Base-by-base conservation (phyloP, 1,140 invertebrate genomes). In the Calycopis cecrops region DNA sequence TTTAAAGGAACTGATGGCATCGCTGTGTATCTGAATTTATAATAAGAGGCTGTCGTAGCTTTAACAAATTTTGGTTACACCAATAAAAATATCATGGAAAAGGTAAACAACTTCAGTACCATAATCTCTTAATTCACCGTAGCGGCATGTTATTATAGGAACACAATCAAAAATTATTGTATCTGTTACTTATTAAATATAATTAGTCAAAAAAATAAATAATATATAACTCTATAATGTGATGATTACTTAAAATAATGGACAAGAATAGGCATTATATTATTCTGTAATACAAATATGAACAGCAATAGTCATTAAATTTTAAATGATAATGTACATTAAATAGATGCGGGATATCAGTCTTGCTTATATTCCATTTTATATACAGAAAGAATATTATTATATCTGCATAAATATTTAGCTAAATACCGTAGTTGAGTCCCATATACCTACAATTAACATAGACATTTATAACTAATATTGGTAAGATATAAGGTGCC, bases 391-490 rank as follows among this genome's bases (percentile, higher is more conserved):
- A 38, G 8, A 40, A 16, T 54, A 44, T 28, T 33, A 47, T 44
- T 66, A 68, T 55, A 73, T 73, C 65, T 74, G 76, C 63, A 59
- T 74, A 65, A 74, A 78, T 56, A 80, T 79, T 82, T 76, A 67
- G 76, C 82, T 85, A 85, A 81, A 82, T 79, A 83, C 71, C 68
- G 74, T 80, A 86, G 65, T 86, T 86, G 81, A 85, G 79, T 86
- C 79, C 79, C 78, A 81, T 78, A 79, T 80, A 84, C 76, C 83
- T 83, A 84, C 38, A 58, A 76, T 8, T 78, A 79, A 81, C 76
- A 84, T 73, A 79, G 57, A 62, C n/a, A 49, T 57, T 82, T 76
- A 69, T 69, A 66, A 63, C 62, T 66, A 74, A 28, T 67, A 59
- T 74, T 59, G 64, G 59, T 77, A 72, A 33, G 51, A 60, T 65